phyloP scores from a whole-genome alignment of 2,797 vertebrate genomes.

The Prunella strophiata region DNA sequence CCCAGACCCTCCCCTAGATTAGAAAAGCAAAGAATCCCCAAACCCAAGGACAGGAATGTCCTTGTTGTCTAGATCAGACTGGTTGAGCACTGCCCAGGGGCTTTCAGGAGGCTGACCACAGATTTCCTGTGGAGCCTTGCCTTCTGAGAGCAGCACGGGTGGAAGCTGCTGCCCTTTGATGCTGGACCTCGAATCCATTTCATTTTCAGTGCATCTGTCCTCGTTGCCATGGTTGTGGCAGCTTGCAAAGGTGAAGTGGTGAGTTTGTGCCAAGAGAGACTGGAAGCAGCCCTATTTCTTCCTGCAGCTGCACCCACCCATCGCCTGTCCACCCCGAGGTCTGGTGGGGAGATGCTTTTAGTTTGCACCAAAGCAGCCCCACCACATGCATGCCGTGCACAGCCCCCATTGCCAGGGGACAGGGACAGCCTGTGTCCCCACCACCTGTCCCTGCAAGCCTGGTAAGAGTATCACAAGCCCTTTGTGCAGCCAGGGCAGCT shows the following conservation, averaged over 20 bases:
- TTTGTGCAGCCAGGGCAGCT: background rate
- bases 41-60: background rate
- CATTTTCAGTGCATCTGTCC: background rate
- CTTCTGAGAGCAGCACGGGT: background rate
- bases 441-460: background rate
- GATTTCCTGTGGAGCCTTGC: background rate
- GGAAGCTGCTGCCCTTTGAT: background rate
- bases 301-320: background rate
- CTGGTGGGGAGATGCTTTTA: background rate
- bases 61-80: background rate
- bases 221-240: conserved; percentile 10
- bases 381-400: fast-evolving
- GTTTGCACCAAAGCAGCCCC: background rate
- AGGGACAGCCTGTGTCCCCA: background rate
- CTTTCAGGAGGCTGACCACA: background rate
- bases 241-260: background rate
- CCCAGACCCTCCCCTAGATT: background rate
- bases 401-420: fast-evolving
- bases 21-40: background rate
- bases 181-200: background rate
- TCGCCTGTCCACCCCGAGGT: fast-evolving
- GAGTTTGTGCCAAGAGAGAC: background rate
- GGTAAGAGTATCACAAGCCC: background rate
- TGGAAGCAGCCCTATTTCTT: background rate
- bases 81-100: background rate